Evolutionary conservation across 1,140 invertebrate genomes (phyloP).

Genomic region (Drosophila sproati): DNA sequence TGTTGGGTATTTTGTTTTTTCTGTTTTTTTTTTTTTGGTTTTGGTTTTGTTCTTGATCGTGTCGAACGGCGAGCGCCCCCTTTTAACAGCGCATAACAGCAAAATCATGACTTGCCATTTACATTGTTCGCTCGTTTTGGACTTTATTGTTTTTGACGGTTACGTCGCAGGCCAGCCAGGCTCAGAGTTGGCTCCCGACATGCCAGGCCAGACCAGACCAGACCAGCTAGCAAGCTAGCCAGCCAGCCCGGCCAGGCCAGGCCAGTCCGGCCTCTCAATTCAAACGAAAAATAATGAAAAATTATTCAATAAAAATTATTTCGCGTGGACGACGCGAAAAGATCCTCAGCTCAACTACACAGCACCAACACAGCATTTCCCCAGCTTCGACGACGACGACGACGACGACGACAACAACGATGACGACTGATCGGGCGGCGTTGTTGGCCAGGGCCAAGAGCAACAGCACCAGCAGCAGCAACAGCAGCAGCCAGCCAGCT

Average conservation of each 20-base stretch:
- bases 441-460: constrained; percentile 27
- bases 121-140: constrained; percentile 84
- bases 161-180: constrained; percentile 40
- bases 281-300: constrained; percentile 84
- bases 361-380: constrained; percentile 6
- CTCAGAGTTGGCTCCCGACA: constrained; percentile 18
- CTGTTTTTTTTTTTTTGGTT: constrained; percentile 48
- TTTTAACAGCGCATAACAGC: constrained; percentile 84
- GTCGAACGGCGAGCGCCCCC: constrained; percentile 84
- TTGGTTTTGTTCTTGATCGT: constrained; percentile 82
- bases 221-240: constrained; percentile 30
- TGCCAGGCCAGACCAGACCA: constrained; percentile 33
- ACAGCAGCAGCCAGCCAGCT: constrained; percentile 5
- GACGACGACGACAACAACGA: constrained; percentile 11
- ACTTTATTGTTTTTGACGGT: constrained; percentile 84
- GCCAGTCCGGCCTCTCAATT: constrained; percentile 70
- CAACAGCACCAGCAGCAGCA: not conserved
- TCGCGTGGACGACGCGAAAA: constrained; percentile 56
- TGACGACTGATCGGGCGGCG: constrained; percentile 32
- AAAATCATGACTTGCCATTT: constrained; percentile 85
- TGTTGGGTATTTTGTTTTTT: constrained; percentile 17
- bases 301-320: constrained; percentile 85
- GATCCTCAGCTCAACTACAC: constrained; percentile 11
- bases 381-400: not conserved
- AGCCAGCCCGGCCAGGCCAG: constrained; percentile 22